Evolutionary conservation across 2,113 vertebrate species (phyloP).

Genomic region (Saguinus midas): DNA sequence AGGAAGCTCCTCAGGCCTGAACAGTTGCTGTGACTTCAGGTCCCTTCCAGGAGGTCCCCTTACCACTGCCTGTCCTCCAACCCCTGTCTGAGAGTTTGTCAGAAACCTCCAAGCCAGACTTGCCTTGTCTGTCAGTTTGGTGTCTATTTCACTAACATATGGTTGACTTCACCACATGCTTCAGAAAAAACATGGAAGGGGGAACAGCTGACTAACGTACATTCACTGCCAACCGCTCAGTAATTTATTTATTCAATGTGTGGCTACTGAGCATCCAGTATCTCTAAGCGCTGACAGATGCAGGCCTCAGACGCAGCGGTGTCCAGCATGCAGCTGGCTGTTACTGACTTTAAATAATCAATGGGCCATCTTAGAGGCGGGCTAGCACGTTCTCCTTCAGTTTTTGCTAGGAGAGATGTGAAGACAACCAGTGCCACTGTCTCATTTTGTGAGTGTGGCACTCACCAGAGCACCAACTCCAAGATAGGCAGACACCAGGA

Average conservation of each 20-base stretch:
- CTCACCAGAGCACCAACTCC: background rate
- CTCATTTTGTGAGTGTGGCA: background rate
- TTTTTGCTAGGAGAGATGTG: background rate
- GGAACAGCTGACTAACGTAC: background rate
- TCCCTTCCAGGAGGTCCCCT: background rate
- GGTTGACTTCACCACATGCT: background rate
- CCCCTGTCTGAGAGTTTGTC: background rate
- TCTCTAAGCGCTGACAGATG: background rate
- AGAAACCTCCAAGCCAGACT: background rate
- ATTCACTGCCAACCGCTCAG: background rate
- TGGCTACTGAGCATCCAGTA: background rate
- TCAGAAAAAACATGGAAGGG: background rate
- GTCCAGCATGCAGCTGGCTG: fast-evolving
- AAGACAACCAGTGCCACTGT: background rate
- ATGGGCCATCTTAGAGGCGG: too few relatives aligned
- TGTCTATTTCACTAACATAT: background rate
- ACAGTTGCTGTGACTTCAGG: background rate
- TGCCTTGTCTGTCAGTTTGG: background rate
- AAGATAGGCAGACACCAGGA: fast-evolving
- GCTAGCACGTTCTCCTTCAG: fast-evolving
- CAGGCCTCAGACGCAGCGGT: background rate
- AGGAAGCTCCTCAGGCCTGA: background rate
- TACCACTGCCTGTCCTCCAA: background rate
- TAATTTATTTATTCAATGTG: background rate
- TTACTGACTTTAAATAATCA: fast-evolving